Percentiles rank a stretch among this genome's conserved stretches.
These are phyloP conservation scores for Hydrozoanthus gracilis DNA, from an alignment of 92 coral and sea anemone species.

Conservation along the genomic window DNA sequence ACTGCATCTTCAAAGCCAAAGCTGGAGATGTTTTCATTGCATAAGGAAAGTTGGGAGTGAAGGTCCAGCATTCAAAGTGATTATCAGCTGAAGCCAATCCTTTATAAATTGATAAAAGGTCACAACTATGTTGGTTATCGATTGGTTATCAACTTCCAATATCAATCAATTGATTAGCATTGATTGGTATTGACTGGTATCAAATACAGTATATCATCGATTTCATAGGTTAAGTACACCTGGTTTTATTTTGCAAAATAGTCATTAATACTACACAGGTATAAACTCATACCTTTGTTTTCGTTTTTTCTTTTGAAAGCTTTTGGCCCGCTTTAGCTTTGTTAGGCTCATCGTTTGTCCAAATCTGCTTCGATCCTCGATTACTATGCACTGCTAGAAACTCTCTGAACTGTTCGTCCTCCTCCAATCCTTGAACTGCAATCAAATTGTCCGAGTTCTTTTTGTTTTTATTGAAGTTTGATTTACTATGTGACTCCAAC, in stretches of 20 bases:
- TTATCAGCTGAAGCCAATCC: too few species aligned
- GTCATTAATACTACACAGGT: neutral
- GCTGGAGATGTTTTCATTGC: too few species aligned
- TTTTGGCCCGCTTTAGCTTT: neutral
- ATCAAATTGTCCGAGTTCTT: conserved; percentile 45
- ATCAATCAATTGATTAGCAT: too few species aligned
- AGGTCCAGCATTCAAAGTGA: too few species aligned
- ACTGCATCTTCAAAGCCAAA: too few species aligned
- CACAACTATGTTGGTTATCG: too few species aligned
- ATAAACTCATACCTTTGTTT: conserved; percentile 12
- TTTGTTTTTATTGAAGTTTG: conserved; percentile 55
- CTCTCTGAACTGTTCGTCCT: conserved; percentile 84
- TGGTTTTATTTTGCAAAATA: neutral
- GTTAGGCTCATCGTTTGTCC: conserved; percentile 71
- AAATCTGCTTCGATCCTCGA: conserved; percentile 69
- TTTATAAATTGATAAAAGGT: too few species aligned
- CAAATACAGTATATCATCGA: too few species aligned
- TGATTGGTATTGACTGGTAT: too few species aligned
- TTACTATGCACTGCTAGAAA: conserved; percentile 82
- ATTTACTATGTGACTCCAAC: conserved; percentile 2
- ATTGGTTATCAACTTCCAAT: too few species aligned
- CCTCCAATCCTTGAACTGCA: conserved; percentile 62
- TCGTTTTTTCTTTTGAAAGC: neutral
- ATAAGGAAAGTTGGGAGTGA: too few species aligned
- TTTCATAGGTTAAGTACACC: neutral